Conservation (phyloP, 2,797 vertebrate genomes). For the Luscinia luscinia region DNA sequence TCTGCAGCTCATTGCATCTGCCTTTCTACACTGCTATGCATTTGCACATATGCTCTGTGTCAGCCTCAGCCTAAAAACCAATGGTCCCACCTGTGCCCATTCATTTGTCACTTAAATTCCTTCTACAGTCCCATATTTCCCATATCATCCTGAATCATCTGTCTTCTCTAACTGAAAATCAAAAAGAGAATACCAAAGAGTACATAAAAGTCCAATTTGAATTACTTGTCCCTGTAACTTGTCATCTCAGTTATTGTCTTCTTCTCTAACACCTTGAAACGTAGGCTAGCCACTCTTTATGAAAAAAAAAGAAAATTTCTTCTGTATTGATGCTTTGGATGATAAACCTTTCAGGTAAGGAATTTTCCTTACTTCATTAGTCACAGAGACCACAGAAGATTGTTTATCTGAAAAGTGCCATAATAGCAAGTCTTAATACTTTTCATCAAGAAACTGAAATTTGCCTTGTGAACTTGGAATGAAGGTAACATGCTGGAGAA, state of each 20-base stretch:
- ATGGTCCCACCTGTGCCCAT: background rate
- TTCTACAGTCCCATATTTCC: background rate
- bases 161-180: background rate
- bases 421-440: background rate
- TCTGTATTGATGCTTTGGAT: background rate
- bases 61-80: background rate
- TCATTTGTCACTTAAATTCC: background rate
- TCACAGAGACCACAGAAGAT: background rate
- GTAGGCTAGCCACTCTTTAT: background rate
- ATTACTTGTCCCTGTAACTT: background rate
- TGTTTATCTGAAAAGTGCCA: background rate
- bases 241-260: background rate
- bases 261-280: background rate
- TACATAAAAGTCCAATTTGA: background rate
- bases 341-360: background rate
- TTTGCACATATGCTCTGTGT: background rate
- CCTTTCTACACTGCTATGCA: background rate
- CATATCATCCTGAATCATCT: background rate
- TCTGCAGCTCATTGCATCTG: background rate
- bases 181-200: background rate
- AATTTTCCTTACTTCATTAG: background rate
- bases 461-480: background rate
- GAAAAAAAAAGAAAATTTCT: background rate
- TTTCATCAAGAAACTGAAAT: background rate
- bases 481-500: background rate